Evolutionary conservation across 2,888 invertebrate genomes (phyloP).

Genomic region (Eledone cirrhosa): DNA sequence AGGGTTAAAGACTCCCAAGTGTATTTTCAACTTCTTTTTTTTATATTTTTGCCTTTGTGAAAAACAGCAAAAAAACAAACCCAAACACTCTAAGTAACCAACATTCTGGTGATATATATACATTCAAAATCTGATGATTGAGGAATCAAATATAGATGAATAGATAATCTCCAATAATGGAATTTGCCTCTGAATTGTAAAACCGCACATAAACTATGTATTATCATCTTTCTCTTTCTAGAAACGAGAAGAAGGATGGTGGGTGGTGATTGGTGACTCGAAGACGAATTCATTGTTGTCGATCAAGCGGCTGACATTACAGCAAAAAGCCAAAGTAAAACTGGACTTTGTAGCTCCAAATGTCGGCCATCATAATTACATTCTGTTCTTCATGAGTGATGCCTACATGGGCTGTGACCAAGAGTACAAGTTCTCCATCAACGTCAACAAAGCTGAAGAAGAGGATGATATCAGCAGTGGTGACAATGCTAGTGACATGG

Average conservation of each 20-base stretch:
- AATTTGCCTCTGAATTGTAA: too few relatives aligned
- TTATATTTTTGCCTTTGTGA: too few relatives aligned
- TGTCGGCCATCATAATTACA: slow-evolving; percentile 86
- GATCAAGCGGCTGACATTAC: slow-evolving; percentile 94
- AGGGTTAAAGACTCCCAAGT: too few relatives aligned
- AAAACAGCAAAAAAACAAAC: too few relatives aligned
- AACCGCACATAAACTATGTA: too few relatives aligned
- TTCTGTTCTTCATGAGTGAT: slow-evolving; percentile 98
- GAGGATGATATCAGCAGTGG: slow-evolving; percentile 53
- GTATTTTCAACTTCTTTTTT: too few relatives aligned
- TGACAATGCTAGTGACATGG: slow-evolving; percentile 35
- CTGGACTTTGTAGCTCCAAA: slow-evolving; percentile 94
- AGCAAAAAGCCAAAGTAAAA: slow-evolving; percentile 86
- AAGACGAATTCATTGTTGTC: slow-evolving; percentile 92
- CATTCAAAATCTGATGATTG: too few relatives aligned
- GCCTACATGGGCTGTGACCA: slow-evolving; percentile 99
- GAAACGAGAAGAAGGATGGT: slow-evolving; percentile 76
- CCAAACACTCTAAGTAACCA: too few relatives aligned
- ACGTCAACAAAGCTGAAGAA: slow-evolving; percentile 61
- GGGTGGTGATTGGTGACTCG: slow-evolving; percentile 98
- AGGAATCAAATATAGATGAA: too few relatives aligned
- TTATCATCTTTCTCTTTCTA: slow-evolving; percentile 44
- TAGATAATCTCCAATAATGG: too few relatives aligned
- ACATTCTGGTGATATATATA: too few relatives aligned
- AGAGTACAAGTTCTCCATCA: slow-evolving; percentile 86